Conservation (phyloP, 2,797 vertebrate genomes). For the Enteromius fasciolatus region DNA sequence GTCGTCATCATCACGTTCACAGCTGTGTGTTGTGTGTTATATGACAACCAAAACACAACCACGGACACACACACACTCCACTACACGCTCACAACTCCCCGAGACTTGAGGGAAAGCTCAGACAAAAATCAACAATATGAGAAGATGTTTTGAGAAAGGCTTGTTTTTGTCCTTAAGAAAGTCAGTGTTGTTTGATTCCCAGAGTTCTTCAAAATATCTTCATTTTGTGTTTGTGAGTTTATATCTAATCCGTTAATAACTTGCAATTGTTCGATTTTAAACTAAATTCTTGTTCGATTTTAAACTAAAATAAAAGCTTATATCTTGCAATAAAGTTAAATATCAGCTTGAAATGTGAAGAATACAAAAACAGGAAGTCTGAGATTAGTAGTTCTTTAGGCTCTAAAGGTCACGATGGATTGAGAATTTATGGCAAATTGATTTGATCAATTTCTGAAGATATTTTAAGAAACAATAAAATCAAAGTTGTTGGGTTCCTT, state of each 20-base stretch:
- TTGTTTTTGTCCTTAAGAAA: not conserved
- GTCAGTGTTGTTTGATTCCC: not conserved
- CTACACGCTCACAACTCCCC: not conserved
- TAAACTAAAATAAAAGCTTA: not conserved
- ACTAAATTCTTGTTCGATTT: not conserved
- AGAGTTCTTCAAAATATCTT: not conserved
- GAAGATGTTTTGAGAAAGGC: not conserved
- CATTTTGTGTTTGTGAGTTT: not conserved
- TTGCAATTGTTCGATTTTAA: not conserved
- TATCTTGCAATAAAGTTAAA: not conserved
- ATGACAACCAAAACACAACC: slow-evolving; percentile 16
- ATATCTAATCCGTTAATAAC: not conserved
- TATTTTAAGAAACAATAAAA: not conserved
- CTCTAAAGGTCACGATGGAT: not conserved
- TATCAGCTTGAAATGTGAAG: too few species aligned
- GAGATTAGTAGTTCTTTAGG: not conserved
- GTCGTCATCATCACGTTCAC: slow-evolving; percentile 10
- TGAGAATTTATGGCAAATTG: not conserved
- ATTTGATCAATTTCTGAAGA: not conserved
- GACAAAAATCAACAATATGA: not conserved
- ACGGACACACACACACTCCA: slow-evolving; percentile 24
- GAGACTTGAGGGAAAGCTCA: not conserved
- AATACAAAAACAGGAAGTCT: not conserved
- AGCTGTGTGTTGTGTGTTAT: slow-evolving; percentile 11
- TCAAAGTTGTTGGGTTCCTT: too few species aligned